phyloP scores from a whole-genome alignment of 2,888 invertebrate species.

The Ariolimax columbianus region DNA sequence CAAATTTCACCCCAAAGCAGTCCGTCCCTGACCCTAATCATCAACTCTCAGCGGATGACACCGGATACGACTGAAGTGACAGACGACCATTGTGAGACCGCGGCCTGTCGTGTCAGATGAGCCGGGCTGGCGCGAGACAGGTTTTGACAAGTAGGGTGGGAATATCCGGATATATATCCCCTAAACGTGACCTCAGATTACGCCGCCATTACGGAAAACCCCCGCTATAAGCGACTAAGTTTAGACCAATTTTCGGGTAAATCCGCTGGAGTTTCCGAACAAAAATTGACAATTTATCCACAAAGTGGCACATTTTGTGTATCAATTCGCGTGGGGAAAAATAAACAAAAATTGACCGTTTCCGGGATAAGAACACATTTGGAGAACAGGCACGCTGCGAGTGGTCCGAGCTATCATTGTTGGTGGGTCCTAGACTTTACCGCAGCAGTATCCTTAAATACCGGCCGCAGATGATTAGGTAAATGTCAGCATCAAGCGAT shows the following conservation, averaged over 20 bases:
- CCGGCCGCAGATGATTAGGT: slow-evolving; percentile 55
- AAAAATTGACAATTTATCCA: slow-evolving; percentile 31
- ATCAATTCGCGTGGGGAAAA: slow-evolving; percentile 31
- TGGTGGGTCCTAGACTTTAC: slow-evolving; percentile 39
- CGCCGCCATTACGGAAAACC: slow-evolving; percentile 20
- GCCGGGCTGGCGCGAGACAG: slow-evolving; percentile 31
- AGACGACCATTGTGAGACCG: slow-evolving; percentile 15
- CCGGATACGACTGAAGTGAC: slow-evolving; percentile 33
- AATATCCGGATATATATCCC: slow-evolving; percentile 35
- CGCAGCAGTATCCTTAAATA: slow-evolving; percentile 53
- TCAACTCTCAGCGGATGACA: slow-evolving; percentile 11
- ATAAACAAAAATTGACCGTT: slow-evolving; percentile 45
- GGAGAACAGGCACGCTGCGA: slow-evolving; percentile 34
- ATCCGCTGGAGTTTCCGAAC: slow-evolving; percentile 32
- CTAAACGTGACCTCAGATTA: slow-evolving; percentile 39
- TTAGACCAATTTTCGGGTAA: slow-evolving; percentile 35
- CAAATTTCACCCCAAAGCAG: not conserved
- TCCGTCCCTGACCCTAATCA: not conserved
- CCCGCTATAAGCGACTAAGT: not conserved
- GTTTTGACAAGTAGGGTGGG: slow-evolving; percentile 42
- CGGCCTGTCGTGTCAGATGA: slow-evolving; percentile 11
- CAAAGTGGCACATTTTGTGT: slow-evolving; percentile 16
- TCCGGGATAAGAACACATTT: slow-evolving; percentile 39
- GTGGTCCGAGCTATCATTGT: slow-evolving; percentile 47
- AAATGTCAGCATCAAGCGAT: slow-evolving; percentile 54